Base-by-base conservation (phyloP, 2,888 invertebrate genomes). In the Chromoteleia sp. region DNA sequence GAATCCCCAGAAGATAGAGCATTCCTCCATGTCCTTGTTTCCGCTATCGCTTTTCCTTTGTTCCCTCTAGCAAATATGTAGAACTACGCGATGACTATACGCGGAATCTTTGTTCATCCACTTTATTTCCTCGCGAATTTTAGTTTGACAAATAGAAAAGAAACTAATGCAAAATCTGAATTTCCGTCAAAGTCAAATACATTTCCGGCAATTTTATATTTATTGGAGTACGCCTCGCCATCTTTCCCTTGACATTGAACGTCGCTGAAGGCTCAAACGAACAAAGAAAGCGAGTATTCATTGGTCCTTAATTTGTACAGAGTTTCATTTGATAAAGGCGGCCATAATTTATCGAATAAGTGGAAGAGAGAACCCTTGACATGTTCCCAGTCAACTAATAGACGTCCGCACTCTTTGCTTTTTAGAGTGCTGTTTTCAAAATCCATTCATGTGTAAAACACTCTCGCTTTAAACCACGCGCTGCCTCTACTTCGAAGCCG, bases 401-500 rank as follows among this genome's bases (percentile, higher is more conserved):
- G 50, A 59, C 19, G 25, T 58, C 70, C 36, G 43, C n/a, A 36
- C 33, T 58, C 48, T 45, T 70, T 59, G 21, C 58, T 39, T 59
- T 50, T 70, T 36, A 58, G 12, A 70, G 58, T 58, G 58, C 59
- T 61, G 71, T 71, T 61, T 71, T 84, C 79, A 80, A 83, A 82
- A 83, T 84, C 83, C 82, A 85, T 77, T 83, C 78, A 80, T 85
- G 86, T 85, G 85, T 84, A 77, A 86, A 87, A 85, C 83, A 84
- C 86, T 86, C 85, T 84, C 83, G 83, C 86, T 86, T 85, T 85
- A 86, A 84, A 82, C 78, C 81, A 29, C 71, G 70, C 54, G 61
- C 50, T 14, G 75, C 61, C 65, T 56, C 39, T 45, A 33, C 59
- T 70, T 63, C 81, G 78, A 83, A 76, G 76, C 71, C 82, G 80